Base-by-base conservation (phyloP, 2,888 invertebrate genomes). In the Liodrosophila aerea region DNA sequence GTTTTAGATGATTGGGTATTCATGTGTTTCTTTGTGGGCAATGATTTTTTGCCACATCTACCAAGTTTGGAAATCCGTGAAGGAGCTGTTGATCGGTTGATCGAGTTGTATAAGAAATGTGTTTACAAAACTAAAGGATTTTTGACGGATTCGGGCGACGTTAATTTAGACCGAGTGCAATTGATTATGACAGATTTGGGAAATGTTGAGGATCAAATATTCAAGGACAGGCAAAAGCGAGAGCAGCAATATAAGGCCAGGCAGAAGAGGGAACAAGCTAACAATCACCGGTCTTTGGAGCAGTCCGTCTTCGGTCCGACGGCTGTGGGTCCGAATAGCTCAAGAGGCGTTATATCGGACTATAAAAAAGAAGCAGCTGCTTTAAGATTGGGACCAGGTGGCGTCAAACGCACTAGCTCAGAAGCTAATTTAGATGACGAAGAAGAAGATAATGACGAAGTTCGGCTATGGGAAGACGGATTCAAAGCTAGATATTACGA, bases 21-120 rank as follows among this genome's bases (percentile, higher is more conserved):
- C 86, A 98, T 99, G 97, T 99, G 99, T 88, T 99, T 99, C 91
- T 99, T 99, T 90, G 98, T 99, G 47, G 99, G 99, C 43, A 99
- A 99, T 88, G 99, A 99, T 91, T 99, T 99, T 89, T 90, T 99
- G 80, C 99, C 99, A 0, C 99, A 99, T 92, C 92, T 99, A 71
- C 99, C 99, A 3, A 98, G 98, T 46, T 91, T 99, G 76, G 99
- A 99, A 92, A 99, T 99, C 86, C 92, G 98, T 43, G 98, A 99
- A 91, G 96, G 96, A 0, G 98, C 99, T 0, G 98, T 99, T 43
- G 99, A 99, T 90, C 92, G 98, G 50, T 92, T 99, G 12, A 95
- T 99, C 4, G 94, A 92, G 74, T 91, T 99, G 61, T 99, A 99
- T 89, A 99, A 99, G 91, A 95, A 96, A 87, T 94, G 95, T 73